These are phyloP conservation scores for Tichodroma muraria DNA, from an alignment of 2,113 vertebrate genomes.

Conservation along the genomic window DNA sequence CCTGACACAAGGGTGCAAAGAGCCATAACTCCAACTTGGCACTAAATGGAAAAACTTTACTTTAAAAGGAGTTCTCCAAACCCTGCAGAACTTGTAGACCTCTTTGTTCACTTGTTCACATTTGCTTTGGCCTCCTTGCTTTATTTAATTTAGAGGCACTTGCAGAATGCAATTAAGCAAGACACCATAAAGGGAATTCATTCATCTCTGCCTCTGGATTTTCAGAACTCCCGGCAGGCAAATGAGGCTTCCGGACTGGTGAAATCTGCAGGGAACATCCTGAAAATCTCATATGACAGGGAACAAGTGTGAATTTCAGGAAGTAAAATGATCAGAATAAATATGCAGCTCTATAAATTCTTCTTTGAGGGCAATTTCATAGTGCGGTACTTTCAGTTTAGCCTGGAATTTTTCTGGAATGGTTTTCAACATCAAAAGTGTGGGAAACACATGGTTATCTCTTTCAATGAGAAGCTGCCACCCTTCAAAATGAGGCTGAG, in stretches of 20 bases:
- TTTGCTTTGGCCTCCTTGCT: not conserved
- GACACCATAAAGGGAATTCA: not conserved
- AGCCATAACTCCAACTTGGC: not conserved
- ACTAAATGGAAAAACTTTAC: not conserved
- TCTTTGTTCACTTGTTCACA: not conserved
- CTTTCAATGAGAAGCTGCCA: not conserved
- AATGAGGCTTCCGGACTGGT: not conserved
- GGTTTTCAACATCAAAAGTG: constrained; percentile 29
- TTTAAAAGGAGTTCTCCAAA: not conserved
- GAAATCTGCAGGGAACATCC: not conserved
- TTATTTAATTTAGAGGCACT: not conserved
- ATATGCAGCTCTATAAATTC: not conserved
- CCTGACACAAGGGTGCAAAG: not conserved
- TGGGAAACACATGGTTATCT: not conserved
- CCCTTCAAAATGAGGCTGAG: not conserved
- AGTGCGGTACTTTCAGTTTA: not conserved
- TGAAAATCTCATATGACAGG: not conserved
- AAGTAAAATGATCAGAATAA: not conserved
- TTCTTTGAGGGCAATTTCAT: constrained; percentile 12
- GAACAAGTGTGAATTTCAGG: not conserved
- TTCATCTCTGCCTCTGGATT: not conserved
- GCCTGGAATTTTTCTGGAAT: constrained; percentile 15
- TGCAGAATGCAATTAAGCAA: not conserved
- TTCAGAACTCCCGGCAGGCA: not conserved
- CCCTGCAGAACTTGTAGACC: not conserved